phyloP scores from a whole-genome alignment of 2,113 vertebrate species.

The Camelus bactrianus region DNA sequence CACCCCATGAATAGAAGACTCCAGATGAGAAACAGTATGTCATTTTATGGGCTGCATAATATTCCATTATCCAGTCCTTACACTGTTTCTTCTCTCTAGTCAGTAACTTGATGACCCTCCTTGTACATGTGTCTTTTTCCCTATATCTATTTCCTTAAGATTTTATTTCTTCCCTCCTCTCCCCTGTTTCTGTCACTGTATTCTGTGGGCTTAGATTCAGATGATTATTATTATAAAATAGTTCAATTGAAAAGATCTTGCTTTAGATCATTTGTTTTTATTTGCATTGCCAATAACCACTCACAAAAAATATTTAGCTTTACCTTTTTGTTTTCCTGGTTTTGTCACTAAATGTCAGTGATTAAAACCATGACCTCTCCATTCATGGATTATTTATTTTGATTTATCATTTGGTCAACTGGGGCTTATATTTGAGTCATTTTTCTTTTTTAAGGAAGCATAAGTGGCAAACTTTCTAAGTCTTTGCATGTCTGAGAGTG shows the following conservation, averaged over 20 bases:
- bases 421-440: background rate
- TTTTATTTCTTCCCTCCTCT: background rate
- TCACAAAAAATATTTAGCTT: background rate
- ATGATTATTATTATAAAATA: background rate
- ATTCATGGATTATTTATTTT: background rate
- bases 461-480: background rate
- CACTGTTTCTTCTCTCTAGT: background rate
- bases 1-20: background rate
- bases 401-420: background rate
- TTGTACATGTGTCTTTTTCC: background rate
- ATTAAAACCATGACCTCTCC: background rate
- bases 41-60: background rate
- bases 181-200: background rate
- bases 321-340: background rate
- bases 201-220: background rate
- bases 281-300: background rate
- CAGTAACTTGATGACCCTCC: background rate
- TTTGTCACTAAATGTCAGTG: background rate
- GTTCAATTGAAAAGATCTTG: background rate
- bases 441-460: background rate
- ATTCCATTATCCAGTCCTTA: background rate
- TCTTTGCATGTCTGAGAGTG: background rate
- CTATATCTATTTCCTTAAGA: background rate
- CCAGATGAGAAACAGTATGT: background rate
- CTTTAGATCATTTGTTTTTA: background rate